phyloP scores from a whole-genome alignment of 2,113 vertebrate genomes.

The Isichthys henryi region DNA sequence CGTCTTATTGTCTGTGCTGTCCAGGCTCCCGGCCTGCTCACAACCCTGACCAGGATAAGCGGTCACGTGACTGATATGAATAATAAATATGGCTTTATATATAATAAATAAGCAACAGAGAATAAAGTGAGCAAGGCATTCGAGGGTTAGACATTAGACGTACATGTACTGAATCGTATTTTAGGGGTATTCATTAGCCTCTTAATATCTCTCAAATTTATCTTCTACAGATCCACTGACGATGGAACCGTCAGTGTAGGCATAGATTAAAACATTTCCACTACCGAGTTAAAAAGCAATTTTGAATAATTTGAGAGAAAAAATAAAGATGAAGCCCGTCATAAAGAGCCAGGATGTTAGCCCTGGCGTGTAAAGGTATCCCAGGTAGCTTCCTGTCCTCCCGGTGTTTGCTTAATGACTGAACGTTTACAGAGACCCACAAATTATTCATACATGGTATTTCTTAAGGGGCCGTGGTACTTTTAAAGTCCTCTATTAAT shows the following conservation, averaged over 20 bases:
- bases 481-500: conserved; percentile 11
- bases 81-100: background rate
- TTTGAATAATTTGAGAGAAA: background rate
- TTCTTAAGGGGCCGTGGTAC: background rate
- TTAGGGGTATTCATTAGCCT: background rate
- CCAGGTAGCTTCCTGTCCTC: background rate
- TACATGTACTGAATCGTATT: background rate
- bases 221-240: background rate
- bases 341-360: background rate
- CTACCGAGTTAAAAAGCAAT: background rate
- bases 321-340: background rate
- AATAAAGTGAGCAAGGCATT: background rate
- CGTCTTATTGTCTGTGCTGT: background rate
- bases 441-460: conserved; percentile 17
- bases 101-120: background rate
- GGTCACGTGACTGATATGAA: background rate
- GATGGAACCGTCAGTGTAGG: background rate
- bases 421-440: background rate
- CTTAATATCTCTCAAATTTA: background rate
- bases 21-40: background rate
- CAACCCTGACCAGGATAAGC: background rate
- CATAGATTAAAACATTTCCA: background rate
- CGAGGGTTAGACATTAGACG: background rate
- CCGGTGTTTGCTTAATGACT: conserved; percentile 1
- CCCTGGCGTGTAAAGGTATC: background rate